A percentile compares a stretch with the other conserved stretches of the same genome.
phyloP scores from a whole-genome alignment of 2,888 invertebrate species.

The Habrosyne pyritoides region DNA sequence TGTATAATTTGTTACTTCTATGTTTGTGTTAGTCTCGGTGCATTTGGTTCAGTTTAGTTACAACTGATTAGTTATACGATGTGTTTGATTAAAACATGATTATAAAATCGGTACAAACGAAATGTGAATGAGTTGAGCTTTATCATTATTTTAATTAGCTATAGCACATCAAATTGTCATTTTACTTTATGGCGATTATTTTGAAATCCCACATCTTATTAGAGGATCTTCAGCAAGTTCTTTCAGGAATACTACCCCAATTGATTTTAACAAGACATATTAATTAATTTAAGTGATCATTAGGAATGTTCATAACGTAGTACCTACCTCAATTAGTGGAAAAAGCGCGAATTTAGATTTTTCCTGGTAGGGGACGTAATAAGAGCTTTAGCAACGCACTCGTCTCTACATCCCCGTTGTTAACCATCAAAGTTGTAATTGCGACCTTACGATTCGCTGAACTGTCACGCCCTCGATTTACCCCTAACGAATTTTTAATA shows the following conservation, averaged over 20 bases:
- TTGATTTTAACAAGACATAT: not conserved
- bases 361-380: slow-evolving; percentile 58
- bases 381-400: slow-evolving; percentile 53
- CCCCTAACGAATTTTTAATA: slow-evolving; percentile 71
- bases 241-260: not conserved
- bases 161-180: not conserved
- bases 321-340: slow-evolving; percentile 60
- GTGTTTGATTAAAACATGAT: slow-evolving; percentile 65
- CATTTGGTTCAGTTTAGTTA: slow-evolving; percentile 60
- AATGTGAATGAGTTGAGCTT: not conserved
- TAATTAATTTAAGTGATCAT: not conserved
- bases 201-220: no score
- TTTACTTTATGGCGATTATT: no score
- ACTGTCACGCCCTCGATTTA: slow-evolving; percentile 64
- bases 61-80: slow-evolving; percentile 73
- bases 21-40: slow-evolving; percentile 54
- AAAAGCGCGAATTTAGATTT: slow-evolving; percentile 56
- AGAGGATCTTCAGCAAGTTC: no score
- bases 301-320: slow-evolving; percentile 26
- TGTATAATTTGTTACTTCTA: slow-evolving; percentile 50
- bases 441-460: slow-evolving; percentile 69
- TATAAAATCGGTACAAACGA: slow-evolving; percentile 11
- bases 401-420: slow-evolving; percentile 48
- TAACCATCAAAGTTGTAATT: slow-evolving; percentile 67
- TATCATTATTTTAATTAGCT: not conserved